Conservation (phyloP, 2,113 vertebrate species). For the Fregetta grallaria region DNA sequence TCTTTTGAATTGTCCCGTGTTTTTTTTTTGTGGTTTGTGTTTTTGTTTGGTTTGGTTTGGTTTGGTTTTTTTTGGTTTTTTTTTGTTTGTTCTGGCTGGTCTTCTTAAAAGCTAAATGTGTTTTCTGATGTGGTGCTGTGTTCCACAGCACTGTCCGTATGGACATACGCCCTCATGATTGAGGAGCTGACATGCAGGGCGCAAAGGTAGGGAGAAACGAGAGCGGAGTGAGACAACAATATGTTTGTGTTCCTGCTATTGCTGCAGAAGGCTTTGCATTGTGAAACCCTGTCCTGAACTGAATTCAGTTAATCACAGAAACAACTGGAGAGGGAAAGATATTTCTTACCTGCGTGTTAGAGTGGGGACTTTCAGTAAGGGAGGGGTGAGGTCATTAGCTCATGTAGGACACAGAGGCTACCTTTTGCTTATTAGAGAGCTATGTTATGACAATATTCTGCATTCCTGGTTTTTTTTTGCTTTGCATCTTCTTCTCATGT, state of each 20-base stretch:
- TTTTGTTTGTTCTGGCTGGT: neutral
- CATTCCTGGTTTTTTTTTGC: neutral
- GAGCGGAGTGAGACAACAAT: neutral
- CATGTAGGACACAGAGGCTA: neutral
- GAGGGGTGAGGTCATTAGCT: neutral
- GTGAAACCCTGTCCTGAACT: neutral
- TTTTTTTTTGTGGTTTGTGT: neutral
- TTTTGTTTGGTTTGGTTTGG: neutral
- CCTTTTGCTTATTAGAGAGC: neutral
- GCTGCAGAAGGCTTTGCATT: neutral
- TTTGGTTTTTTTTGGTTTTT: neutral
- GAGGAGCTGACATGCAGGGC: neutral
- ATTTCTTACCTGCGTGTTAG: neutral
- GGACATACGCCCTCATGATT: neutral
- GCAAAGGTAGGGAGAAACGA: neutral
- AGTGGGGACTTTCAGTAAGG: neutral
- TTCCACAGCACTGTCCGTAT: neutral
- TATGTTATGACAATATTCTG: neutral
- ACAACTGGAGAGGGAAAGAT: neutral
- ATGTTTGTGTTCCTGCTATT: neutral
- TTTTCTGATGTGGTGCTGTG: neutral
- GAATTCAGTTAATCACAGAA: neutral
- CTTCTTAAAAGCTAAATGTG: neutral
- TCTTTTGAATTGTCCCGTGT: neutral
- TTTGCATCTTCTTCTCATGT: neutral